phyloP scores from a whole-genome alignment of 2,113 vertebrate species.

The Caranx ignobilis region DNA sequence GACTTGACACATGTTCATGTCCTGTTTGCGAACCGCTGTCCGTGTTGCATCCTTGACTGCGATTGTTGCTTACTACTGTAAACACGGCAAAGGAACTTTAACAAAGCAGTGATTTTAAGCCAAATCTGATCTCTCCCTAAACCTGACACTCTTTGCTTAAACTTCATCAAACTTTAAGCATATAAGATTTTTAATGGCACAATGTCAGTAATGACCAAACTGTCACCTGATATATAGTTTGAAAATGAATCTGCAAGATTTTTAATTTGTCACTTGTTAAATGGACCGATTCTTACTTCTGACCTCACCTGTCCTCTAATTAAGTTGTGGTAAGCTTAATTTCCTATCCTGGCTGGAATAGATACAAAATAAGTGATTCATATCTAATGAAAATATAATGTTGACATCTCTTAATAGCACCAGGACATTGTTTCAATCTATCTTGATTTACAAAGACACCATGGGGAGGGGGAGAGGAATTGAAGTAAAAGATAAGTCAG shows the following conservation, averaged over 20 bases:
- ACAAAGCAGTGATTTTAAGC: background rate
- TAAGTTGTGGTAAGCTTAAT: slow-evolving; percentile 34
- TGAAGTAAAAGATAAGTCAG: slow-evolving; percentile 28
- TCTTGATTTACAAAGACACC: slow-evolving; percentile 15
- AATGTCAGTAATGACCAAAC: background rate
- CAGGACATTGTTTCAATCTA: background rate
- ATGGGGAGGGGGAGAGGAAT: background rate
- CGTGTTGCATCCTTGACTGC: background rate
- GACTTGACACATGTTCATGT: background rate
- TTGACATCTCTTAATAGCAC: slow-evolving; percentile 14
- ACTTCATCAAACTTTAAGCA: background rate
- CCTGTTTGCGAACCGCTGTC: background rate
- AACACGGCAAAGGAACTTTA: background rate
- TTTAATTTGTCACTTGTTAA: slow-evolving; percentile 20
- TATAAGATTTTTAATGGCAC: background rate
- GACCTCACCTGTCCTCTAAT: slow-evolving; percentile 31
- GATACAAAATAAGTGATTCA: slow-evolving; percentile 9
- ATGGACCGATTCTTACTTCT: background rate
- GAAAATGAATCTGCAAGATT: slow-evolving; percentile 4
- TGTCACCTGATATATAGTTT: background rate
- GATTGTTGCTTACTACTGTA: background rate
- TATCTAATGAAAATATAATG: slow-evolving; percentile 25
- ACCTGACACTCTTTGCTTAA: background rate
- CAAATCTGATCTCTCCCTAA: background rate
- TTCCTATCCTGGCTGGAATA: slow-evolving; percentile 17